These are phyloP conservation scores for Cephalopholis sonnerati DNA, from an alignment of 2,113 vertebrate genomes.

Conservation along the genomic window DNA sequence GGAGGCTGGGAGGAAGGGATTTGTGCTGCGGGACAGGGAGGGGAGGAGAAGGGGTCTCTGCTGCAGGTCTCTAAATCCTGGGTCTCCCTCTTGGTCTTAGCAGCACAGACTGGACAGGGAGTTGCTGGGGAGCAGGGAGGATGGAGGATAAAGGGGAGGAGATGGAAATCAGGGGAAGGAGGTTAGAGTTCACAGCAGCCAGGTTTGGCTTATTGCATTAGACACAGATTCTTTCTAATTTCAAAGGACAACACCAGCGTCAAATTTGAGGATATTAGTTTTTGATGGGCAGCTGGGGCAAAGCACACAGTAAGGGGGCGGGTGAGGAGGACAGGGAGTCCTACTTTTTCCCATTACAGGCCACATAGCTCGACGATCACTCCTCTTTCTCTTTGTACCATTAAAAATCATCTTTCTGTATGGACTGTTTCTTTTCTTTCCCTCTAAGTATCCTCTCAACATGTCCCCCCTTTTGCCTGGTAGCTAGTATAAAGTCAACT, in stretches of 20 bases:
- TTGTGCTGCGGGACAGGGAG: slow-evolving; percentile 36
- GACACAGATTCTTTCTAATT: slow-evolving; percentile 86
- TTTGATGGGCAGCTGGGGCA: slow-evolving; percentile 85
- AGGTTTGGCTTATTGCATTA: slow-evolving; percentile 83
- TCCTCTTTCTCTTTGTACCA: not conserved
- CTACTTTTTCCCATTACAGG: slow-evolving; percentile 67
- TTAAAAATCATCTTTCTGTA: slow-evolving; percentile 4
- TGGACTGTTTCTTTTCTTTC: not conserved
- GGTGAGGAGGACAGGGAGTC: slow-evolving; percentile 26
- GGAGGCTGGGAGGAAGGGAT: slow-evolving; percentile 7
- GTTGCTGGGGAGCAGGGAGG: slow-evolving; percentile 39
- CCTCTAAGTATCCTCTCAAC: not conserved
- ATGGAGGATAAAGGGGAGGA: slow-evolving; percentile 41
- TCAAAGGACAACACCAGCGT: slow-evolving; percentile 84
- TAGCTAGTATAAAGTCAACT: not conserved
- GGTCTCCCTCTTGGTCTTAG: slow-evolving; percentile 54
- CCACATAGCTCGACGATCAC: slow-evolving; percentile 16
- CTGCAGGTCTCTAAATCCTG: slow-evolving; percentile 75
- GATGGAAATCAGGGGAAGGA: slow-evolving; percentile 52
- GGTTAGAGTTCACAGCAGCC: slow-evolving; percentile 73
- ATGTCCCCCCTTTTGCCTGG: not conserved
- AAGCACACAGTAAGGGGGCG: slow-evolving; percentile 58
- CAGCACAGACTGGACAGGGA: slow-evolving; percentile 40
- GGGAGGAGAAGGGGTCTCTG: slow-evolving; percentile 19
- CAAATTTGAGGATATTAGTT: slow-evolving; percentile 86